Conservation (phyloP, 2,888 invertebrate genomes). For the Ennomos fuscantarius region DNA sequence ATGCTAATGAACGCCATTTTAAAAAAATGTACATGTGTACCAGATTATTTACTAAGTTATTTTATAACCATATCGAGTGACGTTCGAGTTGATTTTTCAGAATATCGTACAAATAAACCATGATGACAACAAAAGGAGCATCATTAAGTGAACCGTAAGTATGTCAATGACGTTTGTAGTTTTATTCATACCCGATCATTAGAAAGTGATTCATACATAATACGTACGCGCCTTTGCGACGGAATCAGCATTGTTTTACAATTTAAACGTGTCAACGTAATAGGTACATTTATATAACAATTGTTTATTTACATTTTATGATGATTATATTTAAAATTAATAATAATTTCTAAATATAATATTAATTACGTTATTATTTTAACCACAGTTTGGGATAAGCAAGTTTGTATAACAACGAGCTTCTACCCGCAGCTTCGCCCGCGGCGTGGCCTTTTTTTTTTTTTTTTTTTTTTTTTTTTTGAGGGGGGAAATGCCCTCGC, state of each 20-base stretch:
- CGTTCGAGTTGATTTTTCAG: constrained; percentile 18
- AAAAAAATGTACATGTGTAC: too few species aligned
- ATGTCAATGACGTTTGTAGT: constrained; percentile 64
- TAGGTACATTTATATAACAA: not conserved
- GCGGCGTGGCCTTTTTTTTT: too few species aligned
- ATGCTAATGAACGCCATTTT: too few species aligned
- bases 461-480: too few species aligned
- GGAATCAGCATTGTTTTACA: constrained; percentile 39
- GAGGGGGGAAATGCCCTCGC: too few species aligned
- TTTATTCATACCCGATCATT: constrained; percentile 38
- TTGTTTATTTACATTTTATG: not conserved
- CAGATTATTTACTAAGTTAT: not conserved
- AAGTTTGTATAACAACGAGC: too few species aligned
- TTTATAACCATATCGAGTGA: constrained; percentile 8
- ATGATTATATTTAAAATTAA: not conserved
- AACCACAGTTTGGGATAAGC: too few species aligned
- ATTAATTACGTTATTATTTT: too few species aligned
- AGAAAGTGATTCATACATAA: constrained; percentile 45
- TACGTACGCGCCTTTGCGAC: constrained; percentile 33
- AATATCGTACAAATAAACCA: constrained; percentile 19
- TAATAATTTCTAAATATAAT: too few species aligned
- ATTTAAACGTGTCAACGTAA: constrained; percentile 1
- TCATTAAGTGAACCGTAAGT: constrained; percentile 61
- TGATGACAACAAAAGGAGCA: constrained; percentile 26
- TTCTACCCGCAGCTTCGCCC: too few species aligned